Evolutionary conservation across 2,888 invertebrate species (phyloP).

Genomic region (Cryptocephalus moraei): DNA sequence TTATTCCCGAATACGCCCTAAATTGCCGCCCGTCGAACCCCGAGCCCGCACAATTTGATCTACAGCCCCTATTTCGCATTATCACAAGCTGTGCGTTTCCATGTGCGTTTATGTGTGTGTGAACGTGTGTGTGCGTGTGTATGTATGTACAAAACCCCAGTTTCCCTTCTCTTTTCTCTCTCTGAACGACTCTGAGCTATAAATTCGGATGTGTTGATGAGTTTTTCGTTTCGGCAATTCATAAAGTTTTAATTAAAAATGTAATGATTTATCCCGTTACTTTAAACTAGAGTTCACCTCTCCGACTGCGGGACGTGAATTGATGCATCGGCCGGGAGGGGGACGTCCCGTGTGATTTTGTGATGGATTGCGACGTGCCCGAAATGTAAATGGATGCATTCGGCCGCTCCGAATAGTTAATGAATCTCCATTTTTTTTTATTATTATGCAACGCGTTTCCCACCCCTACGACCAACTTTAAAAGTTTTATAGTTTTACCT

Average conservation of each 20-base stretch:
- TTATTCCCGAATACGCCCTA: too few relatives aligned
- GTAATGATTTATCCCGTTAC: slow-evolving; percentile 14
- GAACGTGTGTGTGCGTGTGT: background rate
- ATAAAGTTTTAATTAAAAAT: slow-evolving; percentile 23
- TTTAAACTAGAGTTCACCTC: slow-evolving; percentile 5
- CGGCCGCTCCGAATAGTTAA: too few relatives aligned
- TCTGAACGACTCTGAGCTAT: slow-evolving; percentile 11
- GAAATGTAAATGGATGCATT: too few relatives aligned
- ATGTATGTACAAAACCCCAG: too few relatives aligned
- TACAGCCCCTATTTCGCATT: background rate
- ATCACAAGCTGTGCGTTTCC: background rate
- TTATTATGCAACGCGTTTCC: too few relatives aligned
- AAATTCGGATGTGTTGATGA: slow-evolving; percentile 23
- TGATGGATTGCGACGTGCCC: too few relatives aligned
- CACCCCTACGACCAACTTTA: too few relatives aligned
- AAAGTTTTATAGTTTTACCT: too few relatives aligned
- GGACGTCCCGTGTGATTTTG: too few relatives aligned
- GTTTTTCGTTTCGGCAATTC: slow-evolving; percentile 20
- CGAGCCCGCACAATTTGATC: background rate
- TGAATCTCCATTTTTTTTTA: too few relatives aligned
- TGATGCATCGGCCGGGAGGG: too few relatives aligned
- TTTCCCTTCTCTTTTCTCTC: background rate
- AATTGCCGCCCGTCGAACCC: too few relatives aligned
- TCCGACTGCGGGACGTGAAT: background rate
- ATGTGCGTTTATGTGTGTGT: background rate